phyloP scores from a whole-genome alignment of 2,113 vertebrate genomes.

The Malurus alboscapulatus region DNA sequence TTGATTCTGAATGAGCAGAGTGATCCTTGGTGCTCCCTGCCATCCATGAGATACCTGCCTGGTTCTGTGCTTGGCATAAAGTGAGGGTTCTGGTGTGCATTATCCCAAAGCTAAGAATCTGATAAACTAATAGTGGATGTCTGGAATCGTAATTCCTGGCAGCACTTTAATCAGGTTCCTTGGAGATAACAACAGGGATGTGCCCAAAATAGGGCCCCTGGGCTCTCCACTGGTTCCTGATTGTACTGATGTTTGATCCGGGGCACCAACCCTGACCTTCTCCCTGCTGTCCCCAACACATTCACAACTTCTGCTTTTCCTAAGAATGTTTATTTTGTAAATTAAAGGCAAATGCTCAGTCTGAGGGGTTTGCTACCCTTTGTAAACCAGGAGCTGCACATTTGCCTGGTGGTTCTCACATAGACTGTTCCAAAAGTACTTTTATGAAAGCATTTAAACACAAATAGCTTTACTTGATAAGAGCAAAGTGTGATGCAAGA shows the following conservation, averaged over 20 bases:
- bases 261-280: background rate
- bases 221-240: background rate
- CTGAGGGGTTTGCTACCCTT: background rate
- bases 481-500: background rate
- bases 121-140: background rate
- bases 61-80: background rate
- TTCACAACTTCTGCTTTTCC: background rate
- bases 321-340: background rate
- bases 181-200: background rate
- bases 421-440: background rate
- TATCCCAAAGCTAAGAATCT: background rate
- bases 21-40: background rate
- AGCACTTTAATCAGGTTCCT: background rate
- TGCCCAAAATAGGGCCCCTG: background rate
- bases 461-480: background rate
- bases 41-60: background rate
- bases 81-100: background rate
- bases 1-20: background rate
- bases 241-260: background rate
- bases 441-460: background rate
- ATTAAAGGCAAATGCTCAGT: background rate
- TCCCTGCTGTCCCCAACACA: background rate
- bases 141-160: background rate
- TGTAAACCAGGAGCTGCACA: background rate
- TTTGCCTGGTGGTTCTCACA: background rate